phyloP scores from a whole-genome alignment of 2,888 invertebrate genomes.

The Pristionchus mayeri region DNA sequence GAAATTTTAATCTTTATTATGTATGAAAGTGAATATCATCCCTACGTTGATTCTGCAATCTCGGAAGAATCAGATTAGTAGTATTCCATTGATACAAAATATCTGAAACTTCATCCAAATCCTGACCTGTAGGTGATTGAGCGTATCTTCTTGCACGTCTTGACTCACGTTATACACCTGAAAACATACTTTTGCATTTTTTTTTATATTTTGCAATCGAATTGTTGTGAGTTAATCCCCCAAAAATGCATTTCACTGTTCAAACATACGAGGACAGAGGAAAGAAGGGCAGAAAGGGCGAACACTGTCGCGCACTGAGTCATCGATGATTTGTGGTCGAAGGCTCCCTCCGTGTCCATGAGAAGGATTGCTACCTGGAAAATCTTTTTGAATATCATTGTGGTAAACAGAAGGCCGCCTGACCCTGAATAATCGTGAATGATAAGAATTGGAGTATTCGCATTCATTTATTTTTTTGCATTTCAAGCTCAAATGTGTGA shows the following conservation, averaged over 20 bases:
- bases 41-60: no score
- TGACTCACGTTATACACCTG: constrained; percentile 19
- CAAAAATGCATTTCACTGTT: no score
- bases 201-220: background rate
- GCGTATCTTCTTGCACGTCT: constrained; percentile 9
- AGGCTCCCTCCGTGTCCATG: constrained; percentile 20
- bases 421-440: no score
- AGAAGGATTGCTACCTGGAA: constrained; percentile 4
- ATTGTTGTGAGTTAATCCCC: background rate
- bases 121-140: background rate
- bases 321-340: background rate
- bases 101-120: background rate
- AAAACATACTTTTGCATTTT: background rate
- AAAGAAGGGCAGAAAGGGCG: background rate
- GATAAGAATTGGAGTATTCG: no score
- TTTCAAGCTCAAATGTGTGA: no score
- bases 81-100: no score
- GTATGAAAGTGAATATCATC: no score
- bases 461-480: background rate
- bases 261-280: background rate
- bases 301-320: background rate
- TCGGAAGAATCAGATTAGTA: no score
- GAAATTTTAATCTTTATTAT: no score
- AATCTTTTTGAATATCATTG: no score
- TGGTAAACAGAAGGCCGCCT: no score